Percentiles rank a stretch among this genome's conserved stretches.
phyloP scores from a whole-genome alignment of 2,113 vertebrate genomes.

The Lagopus muta region DNA sequence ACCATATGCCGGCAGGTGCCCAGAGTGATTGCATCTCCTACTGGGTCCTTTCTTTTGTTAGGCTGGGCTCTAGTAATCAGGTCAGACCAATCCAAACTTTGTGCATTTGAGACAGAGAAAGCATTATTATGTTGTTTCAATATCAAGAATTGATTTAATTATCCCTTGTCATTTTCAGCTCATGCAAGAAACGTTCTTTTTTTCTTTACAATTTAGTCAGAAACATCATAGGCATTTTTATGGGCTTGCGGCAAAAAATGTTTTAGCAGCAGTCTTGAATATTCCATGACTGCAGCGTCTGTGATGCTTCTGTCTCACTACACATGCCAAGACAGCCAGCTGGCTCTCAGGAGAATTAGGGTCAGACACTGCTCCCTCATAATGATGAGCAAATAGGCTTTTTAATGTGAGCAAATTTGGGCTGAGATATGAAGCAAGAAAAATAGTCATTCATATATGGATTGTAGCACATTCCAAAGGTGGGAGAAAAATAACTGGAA shows the following conservation, averaged over 20 bases:
- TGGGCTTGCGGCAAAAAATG: not conserved
- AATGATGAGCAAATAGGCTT: not conserved
- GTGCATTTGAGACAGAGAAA: not conserved
- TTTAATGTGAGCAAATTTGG: not conserved
- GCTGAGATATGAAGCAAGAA: not conserved
- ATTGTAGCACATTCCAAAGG: not conserved
- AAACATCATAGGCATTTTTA: not conserved
- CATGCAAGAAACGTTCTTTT: constrained; percentile 14
- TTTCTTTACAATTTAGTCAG: constrained; percentile 2
- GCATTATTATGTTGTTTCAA: not conserved
- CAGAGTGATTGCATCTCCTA: not conserved
- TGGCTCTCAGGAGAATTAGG: not conserved
- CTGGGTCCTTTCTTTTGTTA: not conserved
- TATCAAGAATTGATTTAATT: constrained; percentile 1
- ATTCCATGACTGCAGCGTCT: not conserved
- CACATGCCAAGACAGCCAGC: not conserved
- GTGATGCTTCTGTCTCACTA: not conserved
- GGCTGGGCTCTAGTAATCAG: not conserved
- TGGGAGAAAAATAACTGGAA: not conserved
- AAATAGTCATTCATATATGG: not conserved
- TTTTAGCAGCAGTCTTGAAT: not conserved
- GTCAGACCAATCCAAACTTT: constrained; percentile 6
- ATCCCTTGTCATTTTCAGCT: constrained; percentile 24
- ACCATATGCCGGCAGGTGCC: not conserved
- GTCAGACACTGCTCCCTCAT: not conserved